These are phyloP conservation scores for Rhagoletis zephyria DNA, from an alignment of 1,140 invertebrate genomes.

Conservation along the genomic window DNA sequence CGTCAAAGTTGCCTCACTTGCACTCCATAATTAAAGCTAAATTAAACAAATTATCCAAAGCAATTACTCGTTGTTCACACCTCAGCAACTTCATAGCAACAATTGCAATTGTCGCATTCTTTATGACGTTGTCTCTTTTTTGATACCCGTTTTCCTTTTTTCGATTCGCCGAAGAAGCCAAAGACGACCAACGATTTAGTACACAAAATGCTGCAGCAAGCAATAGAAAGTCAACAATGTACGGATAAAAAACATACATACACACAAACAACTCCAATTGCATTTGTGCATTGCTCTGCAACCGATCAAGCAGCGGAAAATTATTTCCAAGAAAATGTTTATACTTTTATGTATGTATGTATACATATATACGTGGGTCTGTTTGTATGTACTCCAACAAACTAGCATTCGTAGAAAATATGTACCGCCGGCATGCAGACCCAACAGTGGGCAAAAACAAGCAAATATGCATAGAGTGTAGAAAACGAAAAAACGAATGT, in stretches of 20 bases:
- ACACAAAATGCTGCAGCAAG: no score
- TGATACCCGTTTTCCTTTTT: not conserved
- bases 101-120: constrained; percentile 41
- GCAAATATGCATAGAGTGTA: not conserved
- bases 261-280: not conserved
- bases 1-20: not conserved
- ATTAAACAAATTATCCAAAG: constrained; percentile 28
- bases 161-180: not conserved
- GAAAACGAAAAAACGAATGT: not conserved
- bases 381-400: not conserved
- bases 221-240: not conserved
- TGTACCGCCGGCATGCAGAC: constrained; percentile 13
- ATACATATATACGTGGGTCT: not conserved
- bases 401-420: not conserved
- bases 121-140: constrained; percentile 11
- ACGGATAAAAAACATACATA: not conserved
- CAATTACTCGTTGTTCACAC: constrained; percentile 46
- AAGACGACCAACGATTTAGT: not conserved
- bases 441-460: not conserved
- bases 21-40: constrained; percentile 16
- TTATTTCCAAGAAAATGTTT: constrained; percentile 48
- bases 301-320: constrained; percentile 48
- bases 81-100: constrained; percentile 21
- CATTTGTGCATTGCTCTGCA: constrained; percentile 45
- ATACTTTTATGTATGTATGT: no score